Evolutionary conservation across 2,888 invertebrate species (phyloP), one percentile per base, ranked within the genome.

Genomic region (Eurois occulta): DNA sequence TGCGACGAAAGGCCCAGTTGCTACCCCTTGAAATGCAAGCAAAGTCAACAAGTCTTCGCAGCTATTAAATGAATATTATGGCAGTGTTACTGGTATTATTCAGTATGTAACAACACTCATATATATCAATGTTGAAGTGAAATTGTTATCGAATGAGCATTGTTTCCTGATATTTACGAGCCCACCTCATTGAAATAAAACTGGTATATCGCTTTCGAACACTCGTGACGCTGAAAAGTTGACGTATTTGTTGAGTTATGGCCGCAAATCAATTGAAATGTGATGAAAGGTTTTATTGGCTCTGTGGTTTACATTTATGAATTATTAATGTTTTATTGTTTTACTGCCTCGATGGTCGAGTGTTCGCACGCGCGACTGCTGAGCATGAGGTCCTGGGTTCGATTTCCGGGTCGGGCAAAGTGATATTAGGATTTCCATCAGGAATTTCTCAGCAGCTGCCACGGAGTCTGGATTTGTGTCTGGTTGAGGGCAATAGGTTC

Each of bases 111-210:
- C 48, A 64, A 79, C 35, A 60, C 43, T 71, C 62, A 28, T 70
- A 32, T 70, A 32, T 21, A 83, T 70, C 60, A 85, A 18, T 58
- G 65, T 72, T 75, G 69, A 66, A 66, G 13, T 58, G 76, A 72
- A 48, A 75, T 65, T 75, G 75, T 81, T 81, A 72, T 55, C 69
- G 72, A 10, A 80, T 58, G 35, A 38, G 60, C 38, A 68, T 66
- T 85, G 72, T 80, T 70, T 32, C 8, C 46, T 13, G 43, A 81
- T 75, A 85, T 75, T 71, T 60, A 85, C 48, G 75, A 75, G 35
- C 28, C 1, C 13, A 38, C 7, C 32, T 80, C 85, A 85, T 75
- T 83, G 69, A 75, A 73, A 82, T 72, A 74, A 80, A 83, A 62
- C 60, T 55, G 75, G 48, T 81, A 72, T 83, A 83, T 85, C 85